phyloP scores from a whole-genome alignment of 2,113 vertebrate genomes.

The Danio rerio region GRCz12tu NC_133178.1:27193501-27194000 shows the following conservation, averaged over 20 bases:
- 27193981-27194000: too few relatives aligned
- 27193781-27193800: constrained; percentile 34
- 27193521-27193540: constrained; percentile 61
- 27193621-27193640: constrained; percentile 23
- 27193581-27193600: constrained; percentile 15
- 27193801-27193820: constrained; percentile 49
- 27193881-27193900: constrained; percentile 1
- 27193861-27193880: background rate
- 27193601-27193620: constrained; percentile 31
- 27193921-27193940: background rate
- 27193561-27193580: constrained; percentile 13
- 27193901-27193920: background rate
- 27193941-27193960: too few relatives aligned
- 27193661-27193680: constrained; percentile 50
- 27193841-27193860: constrained; percentile 42
- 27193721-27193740: constrained; percentile 41
- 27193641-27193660: constrained; percentile 34
- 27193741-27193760: constrained; percentile 54
- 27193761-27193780: constrained; percentile 26
- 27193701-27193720: constrained; percentile 57
- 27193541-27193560: constrained; percentile 34
- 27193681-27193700: constrained; percentile 19
- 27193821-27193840: constrained; percentile 46
- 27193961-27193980: too few relatives aligned
- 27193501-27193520: constrained; percentile 48